These are phyloP conservation scores for Girardinichthys multiradiatus DNA, from an alignment of 2,113 vertebrate species.

Conservation along the genomic window DNA sequence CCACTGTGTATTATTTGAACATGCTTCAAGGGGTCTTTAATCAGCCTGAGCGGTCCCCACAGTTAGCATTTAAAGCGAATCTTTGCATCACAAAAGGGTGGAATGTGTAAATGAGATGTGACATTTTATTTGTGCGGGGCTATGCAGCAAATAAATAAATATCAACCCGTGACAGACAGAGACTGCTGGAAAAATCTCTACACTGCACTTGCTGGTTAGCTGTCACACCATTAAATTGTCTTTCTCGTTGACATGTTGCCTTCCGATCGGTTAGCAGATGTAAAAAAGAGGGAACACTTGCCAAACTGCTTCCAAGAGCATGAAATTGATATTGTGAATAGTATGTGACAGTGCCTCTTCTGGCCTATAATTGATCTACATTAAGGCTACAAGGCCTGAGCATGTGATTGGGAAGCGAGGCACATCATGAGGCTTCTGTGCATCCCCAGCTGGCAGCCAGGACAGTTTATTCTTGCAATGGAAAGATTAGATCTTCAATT, in stretches of 20 bases:
- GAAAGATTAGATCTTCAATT: slow-evolving; percentile 83
- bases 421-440: slow-evolving; percentile 70
- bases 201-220: slow-evolving; percentile 88
- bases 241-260: slow-evolving; percentile 90
- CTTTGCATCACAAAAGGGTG: slow-evolving; percentile 80
- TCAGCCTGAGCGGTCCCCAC: slow-evolving; percentile 71
- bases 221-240: slow-evolving; percentile 96
- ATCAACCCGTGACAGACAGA: slow-evolving; percentile 91
- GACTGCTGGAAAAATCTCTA: slow-evolving; percentile 77
- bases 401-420: slow-evolving; percentile 65
- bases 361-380: slow-evolving; percentile 94
- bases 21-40: slow-evolving; percentile 76
- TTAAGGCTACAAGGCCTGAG: slow-evolving; percentile 80
- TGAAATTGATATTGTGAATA: slow-evolving; percentile 99
- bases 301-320: slow-evolving; percentile 93
- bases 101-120: slow-evolving; percentile 83
- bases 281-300: slow-evolving; percentile 90
- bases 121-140: slow-evolving; percentile 83
- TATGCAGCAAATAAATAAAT: slow-evolving; percentile 94
- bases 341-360: slow-evolving; percentile 93
- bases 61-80: slow-evolving; percentile 78
- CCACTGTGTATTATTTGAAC: slow-evolving; percentile 63
- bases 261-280: slow-evolving; percentile 97
- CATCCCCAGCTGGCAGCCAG: slow-evolving; percentile 69
- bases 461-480: slow-evolving; percentile 74